Evolutionary conservation across 2,797 vertebrate species (phyloP).

Genomic region (Scyliorhinus canicula): DNA sequence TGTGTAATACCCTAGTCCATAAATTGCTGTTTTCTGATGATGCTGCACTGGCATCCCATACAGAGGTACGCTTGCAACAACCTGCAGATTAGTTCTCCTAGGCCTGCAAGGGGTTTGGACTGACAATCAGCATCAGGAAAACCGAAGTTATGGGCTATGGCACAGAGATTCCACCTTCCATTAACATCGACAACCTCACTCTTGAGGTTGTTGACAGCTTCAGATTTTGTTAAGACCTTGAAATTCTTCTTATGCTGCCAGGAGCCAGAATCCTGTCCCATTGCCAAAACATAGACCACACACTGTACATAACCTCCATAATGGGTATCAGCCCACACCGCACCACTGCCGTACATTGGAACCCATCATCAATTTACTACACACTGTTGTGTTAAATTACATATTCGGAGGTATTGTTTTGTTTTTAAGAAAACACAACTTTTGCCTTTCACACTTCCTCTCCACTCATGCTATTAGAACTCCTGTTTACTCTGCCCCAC

Average conservation of each 20-base stretch:
- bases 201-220: too few species aligned
- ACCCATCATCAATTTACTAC: neutral
- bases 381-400: neutral
- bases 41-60: too few species aligned
- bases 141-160: too few species aligned
- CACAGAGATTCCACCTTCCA: too few species aligned
- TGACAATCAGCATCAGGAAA: too few species aligned
- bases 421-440: neutral
- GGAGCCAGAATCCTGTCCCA: neutral
- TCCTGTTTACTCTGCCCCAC: too few species aligned
- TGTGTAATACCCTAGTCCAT: too few species aligned
- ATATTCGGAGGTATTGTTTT: neutral
- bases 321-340: neutral
- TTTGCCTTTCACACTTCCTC: neutral
- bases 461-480: neutral
- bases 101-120: too few species aligned
- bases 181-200: too few species aligned
- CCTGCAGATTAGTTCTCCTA: too few species aligned
- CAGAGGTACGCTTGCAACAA: too few species aligned
- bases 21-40: too few species aligned
- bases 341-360: neutral
- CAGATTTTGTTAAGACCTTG: neutral
- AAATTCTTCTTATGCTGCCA: neutral
- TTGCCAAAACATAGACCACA: neutral
- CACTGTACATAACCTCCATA: neutral